A percentile compares a stretch with the other conserved stretches of the same genome.
phyloP scores from a whole-genome alignment of 2,888 invertebrate species.

The Gymnocheta viridis region DNA sequence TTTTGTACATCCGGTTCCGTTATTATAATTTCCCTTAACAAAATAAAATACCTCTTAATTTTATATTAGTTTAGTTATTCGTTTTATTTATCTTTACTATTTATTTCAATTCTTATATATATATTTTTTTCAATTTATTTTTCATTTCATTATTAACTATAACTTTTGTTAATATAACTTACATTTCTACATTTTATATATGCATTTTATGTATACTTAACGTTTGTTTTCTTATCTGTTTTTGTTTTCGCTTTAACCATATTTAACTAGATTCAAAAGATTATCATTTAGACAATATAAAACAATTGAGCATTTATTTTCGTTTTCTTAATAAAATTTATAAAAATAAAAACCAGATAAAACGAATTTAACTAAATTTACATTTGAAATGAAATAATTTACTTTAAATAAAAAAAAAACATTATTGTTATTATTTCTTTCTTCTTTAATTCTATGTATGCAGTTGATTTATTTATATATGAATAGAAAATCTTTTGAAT shows the following conservation, averaged over 20 bases:
- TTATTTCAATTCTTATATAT: slow-evolving; percentile 60
- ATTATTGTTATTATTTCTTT: slow-evolving; percentile 13
- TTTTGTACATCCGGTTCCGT: not conserved
- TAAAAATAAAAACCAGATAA: slow-evolving; percentile 32
- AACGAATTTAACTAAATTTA: slow-evolving; percentile 22
- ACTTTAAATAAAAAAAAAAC: slow-evolving; percentile 24
- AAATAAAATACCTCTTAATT: not conserved
- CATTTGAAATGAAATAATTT: slow-evolving; percentile 31
- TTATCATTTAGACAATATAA: slow-evolving; percentile 58
- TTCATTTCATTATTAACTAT: slow-evolving; percentile 64
- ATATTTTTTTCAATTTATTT: slow-evolving; percentile 22
- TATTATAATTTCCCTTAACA: not conserved
- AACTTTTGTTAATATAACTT: slow-evolving; percentile 68
- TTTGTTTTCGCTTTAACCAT: slow-evolving; percentile 17
- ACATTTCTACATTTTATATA: slow-evolving; percentile 59
- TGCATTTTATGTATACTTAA: slow-evolving; percentile 39
- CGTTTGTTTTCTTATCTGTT: slow-evolving; percentile 27
- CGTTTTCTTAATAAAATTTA: slow-evolving; percentile 23
- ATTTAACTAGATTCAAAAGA: slow-evolving; percentile 51
- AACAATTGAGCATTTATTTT: slow-evolving; percentile 58
- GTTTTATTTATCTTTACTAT: slow-evolving; percentile 54
- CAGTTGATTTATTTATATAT: slow-evolving; percentile 40
- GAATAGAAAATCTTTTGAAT: slow-evolving; percentile 52
- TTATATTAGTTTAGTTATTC: slow-evolving; percentile 44
- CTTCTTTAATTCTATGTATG: slow-evolving; percentile 29